Conservation (phyloP, 2,797 vertebrate genomes). For the Emydoidea blandingii region DNA sequence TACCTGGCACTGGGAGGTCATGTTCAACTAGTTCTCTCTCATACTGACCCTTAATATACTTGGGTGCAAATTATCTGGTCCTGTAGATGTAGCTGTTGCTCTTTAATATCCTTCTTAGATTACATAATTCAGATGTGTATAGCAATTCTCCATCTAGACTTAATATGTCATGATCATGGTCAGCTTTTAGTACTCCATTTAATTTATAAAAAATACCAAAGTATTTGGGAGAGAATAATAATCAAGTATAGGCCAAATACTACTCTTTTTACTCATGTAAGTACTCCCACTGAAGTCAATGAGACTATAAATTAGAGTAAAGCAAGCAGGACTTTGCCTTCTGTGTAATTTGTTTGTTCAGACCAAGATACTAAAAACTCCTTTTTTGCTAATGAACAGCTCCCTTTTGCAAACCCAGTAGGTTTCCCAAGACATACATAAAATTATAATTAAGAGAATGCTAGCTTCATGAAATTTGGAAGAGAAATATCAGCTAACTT, state of each 20-base stretch:
- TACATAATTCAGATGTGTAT: neutral
- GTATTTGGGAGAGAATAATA: accelerated
- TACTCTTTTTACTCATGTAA: neutral
- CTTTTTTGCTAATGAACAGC: neutral
- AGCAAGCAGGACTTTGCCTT: neutral
- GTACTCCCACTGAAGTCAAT: neutral
- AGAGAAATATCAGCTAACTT: neutral
- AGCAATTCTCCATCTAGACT: neutral
- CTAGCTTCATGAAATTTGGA: neutral
- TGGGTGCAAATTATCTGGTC: neutral
- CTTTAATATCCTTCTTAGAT: neutral
- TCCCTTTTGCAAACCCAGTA: neutral
- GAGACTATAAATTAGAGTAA: neutral
- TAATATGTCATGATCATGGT: neutral
- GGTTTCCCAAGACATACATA: neutral
- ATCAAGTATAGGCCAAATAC: neutral
- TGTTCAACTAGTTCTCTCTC: neutral
- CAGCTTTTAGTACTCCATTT: neutral
- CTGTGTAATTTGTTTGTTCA: neutral
- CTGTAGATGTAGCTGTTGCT: neutral
- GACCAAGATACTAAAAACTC: neutral
- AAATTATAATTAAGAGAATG: neutral
- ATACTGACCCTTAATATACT: neutral
- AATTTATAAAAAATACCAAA: neutral
- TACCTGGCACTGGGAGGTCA: neutral